Percentiles rank a stretch among this genome's conserved stretches.
Evolutionary conservation across 2,113 vertebrate genomes (phyloP).

Genomic region (Entomyzon cyanotis): DNA sequence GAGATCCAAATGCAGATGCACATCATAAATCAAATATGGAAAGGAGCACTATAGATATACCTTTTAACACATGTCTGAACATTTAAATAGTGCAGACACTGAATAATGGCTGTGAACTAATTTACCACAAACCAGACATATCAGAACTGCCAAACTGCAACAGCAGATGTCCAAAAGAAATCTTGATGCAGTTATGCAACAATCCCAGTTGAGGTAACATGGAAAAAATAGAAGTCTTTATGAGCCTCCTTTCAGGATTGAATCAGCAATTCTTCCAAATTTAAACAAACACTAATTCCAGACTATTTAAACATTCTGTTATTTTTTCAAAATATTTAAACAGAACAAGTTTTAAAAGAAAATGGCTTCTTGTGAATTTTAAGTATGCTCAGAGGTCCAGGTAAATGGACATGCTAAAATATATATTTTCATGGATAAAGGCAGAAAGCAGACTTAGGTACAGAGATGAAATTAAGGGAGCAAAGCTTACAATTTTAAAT

Average conservation of each 20-base stretch:
- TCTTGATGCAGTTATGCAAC: neutral
- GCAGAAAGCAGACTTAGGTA: neutral
- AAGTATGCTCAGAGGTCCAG: neutral
- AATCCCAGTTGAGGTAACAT: neutral
- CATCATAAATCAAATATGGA: neutral
- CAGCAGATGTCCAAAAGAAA: neutral
- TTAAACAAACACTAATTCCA: neutral
- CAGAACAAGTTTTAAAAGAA: neutral
- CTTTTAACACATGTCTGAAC: neutral
- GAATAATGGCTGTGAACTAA: constrained; percentile 12
- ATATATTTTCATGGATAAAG: neutral
- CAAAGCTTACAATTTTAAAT: neutral
- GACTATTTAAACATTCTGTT: neutral
- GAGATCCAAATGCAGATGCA: neutral
- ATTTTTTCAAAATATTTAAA: neutral
- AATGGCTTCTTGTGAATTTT: neutral
- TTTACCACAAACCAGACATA: constrained; percentile 2
- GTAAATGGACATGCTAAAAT: neutral
- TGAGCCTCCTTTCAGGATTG: neutral
- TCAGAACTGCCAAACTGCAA: neutral
- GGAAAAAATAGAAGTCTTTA: neutral
- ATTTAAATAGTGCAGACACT: neutral
- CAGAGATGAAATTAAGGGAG: neutral
- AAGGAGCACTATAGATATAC: neutral
- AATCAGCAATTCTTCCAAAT: constrained; percentile 7